These are phyloP conservation scores for Carterocephalus palaemon DNA, from an alignment of 2,888 invertebrate genomes.

Conservation along the genomic window DNA sequence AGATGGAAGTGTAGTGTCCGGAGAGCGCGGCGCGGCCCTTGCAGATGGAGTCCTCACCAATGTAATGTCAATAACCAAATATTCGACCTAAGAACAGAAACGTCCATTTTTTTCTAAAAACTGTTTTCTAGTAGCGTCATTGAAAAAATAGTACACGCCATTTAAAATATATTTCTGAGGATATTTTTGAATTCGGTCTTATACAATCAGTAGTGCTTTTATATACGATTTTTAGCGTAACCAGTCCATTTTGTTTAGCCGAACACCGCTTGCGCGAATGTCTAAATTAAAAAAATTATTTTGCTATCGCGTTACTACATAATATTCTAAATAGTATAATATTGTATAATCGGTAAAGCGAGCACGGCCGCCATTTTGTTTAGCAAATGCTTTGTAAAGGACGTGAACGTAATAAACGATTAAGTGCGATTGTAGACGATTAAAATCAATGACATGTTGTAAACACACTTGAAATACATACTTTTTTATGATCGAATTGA, in stretches of 20 bases:
- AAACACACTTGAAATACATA: slow-evolving; percentile 36
- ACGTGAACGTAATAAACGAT: slow-evolving; percentile 46
- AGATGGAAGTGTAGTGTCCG: slow-evolving; percentile 39
- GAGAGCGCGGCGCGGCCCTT: slow-evolving; percentile 37
- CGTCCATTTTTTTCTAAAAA: slow-evolving; percentile 78
- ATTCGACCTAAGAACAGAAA: slow-evolving; percentile 76
- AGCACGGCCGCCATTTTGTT: slow-evolving; percentile 48
- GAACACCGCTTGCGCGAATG: slow-evolving; percentile 67
- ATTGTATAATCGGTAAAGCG: slow-evolving; percentile 51
- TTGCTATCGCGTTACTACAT: slow-evolving; percentile 71
- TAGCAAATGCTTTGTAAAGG: slow-evolving; percentile 57
- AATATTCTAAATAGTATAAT: slow-evolving; percentile 52
- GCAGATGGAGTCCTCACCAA: slow-evolving; percentile 54
- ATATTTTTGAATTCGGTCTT: slow-evolving; percentile 72
- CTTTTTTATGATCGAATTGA: slow-evolving; percentile 50
- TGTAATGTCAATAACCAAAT: slow-evolving; percentile 65
- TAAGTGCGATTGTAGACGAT: slow-evolving; percentile 38
- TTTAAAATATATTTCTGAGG: slow-evolving; percentile 74
- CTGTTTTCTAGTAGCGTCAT: slow-evolving; percentile 73
- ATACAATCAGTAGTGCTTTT: slow-evolving; percentile 77
- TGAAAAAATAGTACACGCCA: slow-evolving; percentile 62
- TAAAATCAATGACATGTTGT: slow-evolving; percentile 37
- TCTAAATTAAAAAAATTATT: slow-evolving; percentile 67
- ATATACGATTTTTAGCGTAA: slow-evolving; percentile 73
- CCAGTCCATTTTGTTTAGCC: slow-evolving; percentile 79